Conservation (phyloP, 2,797 vertebrate genomes). For the Molossus molossus region DNA sequence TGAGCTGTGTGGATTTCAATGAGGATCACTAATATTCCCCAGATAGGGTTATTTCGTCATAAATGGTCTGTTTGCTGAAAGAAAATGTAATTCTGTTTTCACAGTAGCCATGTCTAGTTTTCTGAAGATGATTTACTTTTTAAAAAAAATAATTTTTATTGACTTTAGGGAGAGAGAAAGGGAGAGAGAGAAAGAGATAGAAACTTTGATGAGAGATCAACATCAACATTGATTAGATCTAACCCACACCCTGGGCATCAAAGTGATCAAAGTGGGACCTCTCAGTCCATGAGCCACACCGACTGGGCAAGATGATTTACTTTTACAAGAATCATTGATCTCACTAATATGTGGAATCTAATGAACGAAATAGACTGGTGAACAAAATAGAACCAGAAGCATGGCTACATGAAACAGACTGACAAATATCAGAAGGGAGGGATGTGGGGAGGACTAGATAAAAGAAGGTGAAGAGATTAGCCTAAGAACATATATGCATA, state of each 20-base stretch:
- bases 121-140: slow-evolving; percentile 68
- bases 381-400: neutral
- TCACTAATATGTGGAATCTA: neutral
- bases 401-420: neutral
- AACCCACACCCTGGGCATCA: too few species aligned
- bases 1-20: neutral
- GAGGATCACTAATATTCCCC: neutral
- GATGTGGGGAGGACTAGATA: neutral
- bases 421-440: neutral
- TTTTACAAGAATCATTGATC: neutral
- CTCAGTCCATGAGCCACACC: too few species aligned
- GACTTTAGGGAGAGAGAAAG: too few species aligned
- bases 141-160: too few species aligned
- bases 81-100: slow-evolving; percentile 70
- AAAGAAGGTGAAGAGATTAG: neutral
- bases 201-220: too few species aligned
- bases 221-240: too few species aligned
- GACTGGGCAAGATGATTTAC: neutral
- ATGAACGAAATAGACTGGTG: neutral
- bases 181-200: too few species aligned
- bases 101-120: slow-evolving; percentile 44
- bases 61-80: slow-evolving; percentile 11
- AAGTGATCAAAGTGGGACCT: too few species aligned
- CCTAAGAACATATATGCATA: neutral
- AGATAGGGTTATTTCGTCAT: neutral